A percentile compares a stretch with the other conserved stretches of the same genome.
Conservation (phyloP, 1,140 invertebrate genomes). For the Drosophila bocqueti region DNA sequence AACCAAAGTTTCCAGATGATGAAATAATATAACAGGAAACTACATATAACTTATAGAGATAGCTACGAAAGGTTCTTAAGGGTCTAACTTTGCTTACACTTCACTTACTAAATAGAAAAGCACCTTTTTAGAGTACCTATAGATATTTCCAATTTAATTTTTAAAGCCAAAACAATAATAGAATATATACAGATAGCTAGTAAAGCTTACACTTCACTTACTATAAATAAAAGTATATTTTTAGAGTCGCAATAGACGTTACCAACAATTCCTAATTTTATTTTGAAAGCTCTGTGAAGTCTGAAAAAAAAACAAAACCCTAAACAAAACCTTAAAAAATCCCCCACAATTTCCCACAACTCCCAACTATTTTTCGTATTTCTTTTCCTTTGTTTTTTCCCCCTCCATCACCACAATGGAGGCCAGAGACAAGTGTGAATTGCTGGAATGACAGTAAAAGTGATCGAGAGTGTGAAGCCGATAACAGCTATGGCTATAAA, state of each 20-base stretch:
- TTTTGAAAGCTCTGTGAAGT: background rate
- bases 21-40: background rate
- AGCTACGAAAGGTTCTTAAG: background rate
- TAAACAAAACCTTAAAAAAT: background rate
- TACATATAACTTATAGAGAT: background rate
- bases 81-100: background rate
- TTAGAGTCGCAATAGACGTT: background rate
- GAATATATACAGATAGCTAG: too few species aligned
- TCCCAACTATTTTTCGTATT: background rate
- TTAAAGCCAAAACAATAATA: too few species aligned
- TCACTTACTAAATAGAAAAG: background rate
- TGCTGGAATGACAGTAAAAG: constrained; percentile 68
- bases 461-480: constrained; percentile 57
- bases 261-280: background rate
- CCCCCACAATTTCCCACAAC: background rate
- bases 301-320: background rate
- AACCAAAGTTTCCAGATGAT: background rate
- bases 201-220: too few species aligned
- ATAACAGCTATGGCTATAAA: constrained; percentile 19
- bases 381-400: constrained; percentile 24
- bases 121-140: too few species aligned
- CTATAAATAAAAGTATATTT: background rate
- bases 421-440: constrained; percentile 58
- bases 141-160: too few species aligned
- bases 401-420: constrained; percentile 5